Percentiles rank a stretch among this genome's conserved stretches.
These are phyloP conservation scores for Catagonus wagneri DNA, from an alignment of 2,113 vertebrate species.

Conservation along the genomic window DNA sequence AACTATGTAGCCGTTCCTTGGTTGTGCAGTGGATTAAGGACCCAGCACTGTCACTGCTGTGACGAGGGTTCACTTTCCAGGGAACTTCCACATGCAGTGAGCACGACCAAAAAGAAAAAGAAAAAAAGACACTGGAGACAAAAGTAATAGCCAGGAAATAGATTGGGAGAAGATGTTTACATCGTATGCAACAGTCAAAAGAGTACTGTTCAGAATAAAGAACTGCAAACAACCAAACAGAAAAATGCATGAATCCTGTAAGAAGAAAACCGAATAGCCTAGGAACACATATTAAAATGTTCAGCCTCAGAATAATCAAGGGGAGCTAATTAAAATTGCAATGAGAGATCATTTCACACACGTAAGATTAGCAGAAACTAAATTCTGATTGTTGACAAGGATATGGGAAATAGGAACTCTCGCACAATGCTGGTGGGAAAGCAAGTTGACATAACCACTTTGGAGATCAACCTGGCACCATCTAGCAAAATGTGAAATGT, in stretches of 20 bases:
- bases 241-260: neutral
- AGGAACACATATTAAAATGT: constrained; percentile 51
- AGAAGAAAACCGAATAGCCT: constrained; percentile 1
- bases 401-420: neutral
- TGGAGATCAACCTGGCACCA: constrained; percentile 9
- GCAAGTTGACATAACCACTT: neutral
- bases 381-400: constrained; percentile 57
- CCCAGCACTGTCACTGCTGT: too few relatives aligned
- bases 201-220: constrained; percentile 35
- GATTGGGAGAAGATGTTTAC: neutral
- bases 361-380: constrained; percentile 55
- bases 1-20: too few relatives aligned
- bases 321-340: constrained; percentile 64
- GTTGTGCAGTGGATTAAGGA: too few relatives aligned
- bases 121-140: constrained; percentile 35
- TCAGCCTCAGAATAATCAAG: neutral
- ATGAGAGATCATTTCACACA: constrained; percentile 60
- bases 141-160: constrained; percentile 7
- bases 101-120: too few relatives aligned
- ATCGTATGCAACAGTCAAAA: neutral
- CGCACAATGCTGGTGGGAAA: neutral
- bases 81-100: too few relatives aligned
- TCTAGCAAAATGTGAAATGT: neutral
- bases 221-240: constrained; percentile 28
- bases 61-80: too few relatives aligned